phyloP scores from a whole-genome alignment of 2,888 invertebrate species.

The Slavum lentiscoides region DNA sequence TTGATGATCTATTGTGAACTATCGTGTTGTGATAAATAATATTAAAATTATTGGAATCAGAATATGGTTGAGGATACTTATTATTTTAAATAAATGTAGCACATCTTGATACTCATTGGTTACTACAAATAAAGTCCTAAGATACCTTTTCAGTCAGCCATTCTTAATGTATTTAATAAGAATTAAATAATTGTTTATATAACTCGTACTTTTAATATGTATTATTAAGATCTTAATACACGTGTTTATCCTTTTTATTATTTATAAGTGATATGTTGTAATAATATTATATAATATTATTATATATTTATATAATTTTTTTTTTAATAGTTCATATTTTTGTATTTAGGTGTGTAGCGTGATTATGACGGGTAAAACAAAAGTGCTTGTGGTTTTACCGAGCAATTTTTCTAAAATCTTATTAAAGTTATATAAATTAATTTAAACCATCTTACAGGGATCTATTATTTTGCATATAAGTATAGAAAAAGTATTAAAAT shows the following conservation, averaged over 20 bases:
- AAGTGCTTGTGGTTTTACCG: slow-evolving; percentile 27
- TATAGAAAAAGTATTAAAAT: not conserved
- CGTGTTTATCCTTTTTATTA: not conserved
- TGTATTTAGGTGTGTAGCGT: slow-evolving; percentile 27
- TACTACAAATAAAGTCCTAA: not conserved
- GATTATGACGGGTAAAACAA: slow-evolving; percentile 11
- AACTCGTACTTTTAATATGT: slow-evolving; percentile 21
- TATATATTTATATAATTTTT: slow-evolving; percentile 1
- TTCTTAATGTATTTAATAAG: slow-evolving; percentile 17
- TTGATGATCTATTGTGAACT: too few species aligned
- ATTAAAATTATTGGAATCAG: too few species aligned
- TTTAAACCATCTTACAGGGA: slow-evolving; percentile 19
- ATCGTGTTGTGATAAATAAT: too few species aligned
- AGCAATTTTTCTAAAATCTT: slow-evolving; percentile 25
- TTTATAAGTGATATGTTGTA: slow-evolving; percentile 6
- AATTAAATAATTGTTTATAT: slow-evolving; percentile 13
- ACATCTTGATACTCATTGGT: not conserved
- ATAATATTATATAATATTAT: not conserved
- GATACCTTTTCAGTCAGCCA: not conserved
- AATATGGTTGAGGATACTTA: too few species aligned
- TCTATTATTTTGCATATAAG: slow-evolving; percentile 6
- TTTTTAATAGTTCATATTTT: slow-evolving; percentile 25
- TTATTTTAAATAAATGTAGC: not conserved
- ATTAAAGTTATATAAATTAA: slow-evolving; percentile 24
- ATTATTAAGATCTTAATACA: slow-evolving; percentile 8